A percentile compares a stretch with the other conserved stretches of the same genome.
These are phyloP conservation scores for Anomalospiza imberbis DNA, from an alignment of 2,797 vertebrate species.

Conservation along the genomic window DNA sequence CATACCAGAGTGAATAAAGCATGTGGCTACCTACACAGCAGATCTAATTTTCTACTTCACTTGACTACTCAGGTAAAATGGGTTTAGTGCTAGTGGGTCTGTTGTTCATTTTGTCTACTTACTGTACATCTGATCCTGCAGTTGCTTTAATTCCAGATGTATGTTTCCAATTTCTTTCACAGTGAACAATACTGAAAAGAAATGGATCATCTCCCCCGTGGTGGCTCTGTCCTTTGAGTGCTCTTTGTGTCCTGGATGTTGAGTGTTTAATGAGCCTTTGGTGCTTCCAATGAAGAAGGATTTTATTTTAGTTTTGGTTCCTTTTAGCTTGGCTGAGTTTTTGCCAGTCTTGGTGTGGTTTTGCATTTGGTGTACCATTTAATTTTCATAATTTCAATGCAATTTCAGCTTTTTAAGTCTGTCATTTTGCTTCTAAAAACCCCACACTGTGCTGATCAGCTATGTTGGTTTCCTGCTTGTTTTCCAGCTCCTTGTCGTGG, in stretches of 20 bases:
- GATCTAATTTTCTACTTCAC: neutral
- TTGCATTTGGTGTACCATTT: neutral
- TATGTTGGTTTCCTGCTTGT: neutral
- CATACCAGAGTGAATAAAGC: neutral
- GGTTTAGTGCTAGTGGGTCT: neutral
- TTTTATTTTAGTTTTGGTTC: neutral
- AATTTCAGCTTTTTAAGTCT: neutral
- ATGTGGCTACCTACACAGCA: neutral
- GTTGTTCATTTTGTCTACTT: neutral
- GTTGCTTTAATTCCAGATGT: neutral
- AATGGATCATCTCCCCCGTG: neutral
- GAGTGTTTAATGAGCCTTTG: neutral
- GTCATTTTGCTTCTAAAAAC: neutral
- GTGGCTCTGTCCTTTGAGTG: neutral
- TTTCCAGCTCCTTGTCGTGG: neutral
- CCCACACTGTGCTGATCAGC: neutral
- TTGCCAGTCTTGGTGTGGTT: neutral
- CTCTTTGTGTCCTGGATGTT: neutral
- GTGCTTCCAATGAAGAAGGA: neutral
- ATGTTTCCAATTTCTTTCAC: neutral
- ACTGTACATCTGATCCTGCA: neutral
- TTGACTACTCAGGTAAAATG: neutral
- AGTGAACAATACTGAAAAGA: neutral
- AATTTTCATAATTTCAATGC: neutral
- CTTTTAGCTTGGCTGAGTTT: neutral